Conservation (phyloP, 2,888 invertebrate genomes). For the Rhagophthalmus giganteus region DNA sequence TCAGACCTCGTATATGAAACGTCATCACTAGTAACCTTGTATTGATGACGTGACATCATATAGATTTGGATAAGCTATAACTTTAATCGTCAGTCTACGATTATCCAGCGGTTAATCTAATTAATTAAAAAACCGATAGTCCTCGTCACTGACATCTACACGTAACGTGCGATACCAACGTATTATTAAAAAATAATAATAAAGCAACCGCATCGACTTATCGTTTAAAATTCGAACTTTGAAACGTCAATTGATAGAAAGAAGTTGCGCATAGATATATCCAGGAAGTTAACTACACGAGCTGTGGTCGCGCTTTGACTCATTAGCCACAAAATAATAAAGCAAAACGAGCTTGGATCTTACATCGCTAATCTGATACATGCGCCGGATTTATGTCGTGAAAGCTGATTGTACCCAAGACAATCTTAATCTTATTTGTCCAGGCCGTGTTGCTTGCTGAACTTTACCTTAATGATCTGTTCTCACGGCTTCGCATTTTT, state of each 20-base stretch:
- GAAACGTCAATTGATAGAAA: constrained; percentile 9
- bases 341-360: constrained; percentile 24
- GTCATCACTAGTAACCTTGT: too few relatives aligned
- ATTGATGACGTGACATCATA: too few relatives aligned
- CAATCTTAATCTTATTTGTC: constrained; percentile 35
- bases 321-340: constrained; percentile 31
- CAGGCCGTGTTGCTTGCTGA: constrained; percentile 32
- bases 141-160: too few relatives aligned
- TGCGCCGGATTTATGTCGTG: constrained; percentile 37
- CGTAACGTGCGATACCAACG: too few relatives aligned
- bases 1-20: too few relatives aligned
- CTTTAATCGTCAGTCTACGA: too few relatives aligned
- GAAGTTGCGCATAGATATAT: constrained; percentile 14
- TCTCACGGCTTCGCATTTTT: constrained; percentile 33
- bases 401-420: constrained; percentile 34
- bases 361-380: constrained; percentile 34
- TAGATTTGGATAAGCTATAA: too few relatives aligned
- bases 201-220: too few relatives aligned
- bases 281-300: constrained; percentile 22
- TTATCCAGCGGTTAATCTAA: too few relatives aligned
- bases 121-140: too few relatives aligned
- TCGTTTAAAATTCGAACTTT: too few relatives aligned
- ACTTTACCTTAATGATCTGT: constrained; percentile 32
- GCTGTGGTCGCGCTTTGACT: constrained; percentile 24
- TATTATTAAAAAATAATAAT: too few relatives aligned